Conservation (phyloP, 2,113 vertebrate genomes). For the Kryptolebias marmoratus region DNA sequence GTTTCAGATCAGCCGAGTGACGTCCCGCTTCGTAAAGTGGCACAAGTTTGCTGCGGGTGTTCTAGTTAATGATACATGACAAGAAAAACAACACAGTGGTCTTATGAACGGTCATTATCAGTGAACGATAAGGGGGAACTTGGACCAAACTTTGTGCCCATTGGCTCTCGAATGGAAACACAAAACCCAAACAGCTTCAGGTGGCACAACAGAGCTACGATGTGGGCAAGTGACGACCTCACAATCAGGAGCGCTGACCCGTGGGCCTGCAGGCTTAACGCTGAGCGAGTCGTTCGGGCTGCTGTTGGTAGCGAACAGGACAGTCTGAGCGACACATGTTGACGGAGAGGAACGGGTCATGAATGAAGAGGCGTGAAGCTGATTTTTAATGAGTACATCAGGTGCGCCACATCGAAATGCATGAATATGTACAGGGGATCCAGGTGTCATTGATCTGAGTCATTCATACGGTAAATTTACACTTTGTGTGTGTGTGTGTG, state of each 20-base stretch:
- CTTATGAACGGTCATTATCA: constrained; percentile 56
- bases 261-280: constrained; percentile 52
- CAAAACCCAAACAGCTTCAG: constrained; percentile 12
- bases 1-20: constrained; percentile 27
- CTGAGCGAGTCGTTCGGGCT: constrained; percentile 56
- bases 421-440: constrained; percentile 21
- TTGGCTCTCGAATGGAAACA: constrained; percentile 22
- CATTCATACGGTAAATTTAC: constrained; percentile 34
- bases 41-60: constrained; percentile 23
- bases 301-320: not conserved
- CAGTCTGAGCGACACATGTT: not conserved
- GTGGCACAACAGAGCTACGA: constrained; percentile 9
- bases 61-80: constrained; percentile 77
- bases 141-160: constrained; percentile 23
- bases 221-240: constrained; percentile 37
- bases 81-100: constrained; percentile 57
- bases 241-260: constrained; percentile 45
- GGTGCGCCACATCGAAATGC: constrained; percentile 42
- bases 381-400: constrained; percentile 44
- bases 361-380: constrained; percentile 2
- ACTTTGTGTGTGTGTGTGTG: constrained; percentile 1
- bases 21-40: constrained; percentile 26
- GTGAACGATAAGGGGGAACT: constrained; percentile 54
- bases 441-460: constrained; percentile 32
- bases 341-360: constrained; percentile 15